These are phyloP conservation scores for Lophius americanus DNA, from an alignment of 2,797 vertebrate species.

Conservation along the genomic window DNA sequence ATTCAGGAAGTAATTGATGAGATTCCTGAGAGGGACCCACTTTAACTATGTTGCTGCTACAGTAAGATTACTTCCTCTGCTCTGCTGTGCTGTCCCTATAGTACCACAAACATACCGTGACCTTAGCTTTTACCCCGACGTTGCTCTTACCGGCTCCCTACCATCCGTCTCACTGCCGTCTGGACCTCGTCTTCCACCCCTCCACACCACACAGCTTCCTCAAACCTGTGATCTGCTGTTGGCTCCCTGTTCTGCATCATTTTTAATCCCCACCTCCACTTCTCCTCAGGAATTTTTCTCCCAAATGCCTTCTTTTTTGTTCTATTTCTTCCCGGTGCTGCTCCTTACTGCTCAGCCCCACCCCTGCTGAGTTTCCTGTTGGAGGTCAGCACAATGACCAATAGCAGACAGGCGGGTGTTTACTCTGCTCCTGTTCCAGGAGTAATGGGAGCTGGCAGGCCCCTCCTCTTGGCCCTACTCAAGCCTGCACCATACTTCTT, in stretches of 20 bases:
- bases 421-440: constrained; percentile 73
- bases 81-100: constrained; percentile 21
- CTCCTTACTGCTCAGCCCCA: constrained; percentile 72
- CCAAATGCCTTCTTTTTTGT: constrained; percentile 43
- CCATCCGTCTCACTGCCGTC: constrained; percentile 34
- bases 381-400: constrained; percentile 78
- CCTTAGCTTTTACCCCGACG: constrained; percentile 45
- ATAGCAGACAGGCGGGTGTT: constrained; percentile 71
- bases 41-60: constrained; percentile 31
- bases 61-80: constrained; percentile 54
- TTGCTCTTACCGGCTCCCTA: constrained; percentile 33
- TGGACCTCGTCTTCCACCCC: constrained; percentile 63
- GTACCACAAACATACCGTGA: constrained; percentile 31
- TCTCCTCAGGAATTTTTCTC: constrained; percentile 64
- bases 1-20: constrained; percentile 69
- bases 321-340: constrained; percentile 55
- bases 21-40: constrained; percentile 37
- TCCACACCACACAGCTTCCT: constrained; percentile 29
- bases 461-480: constrained; percentile 68
- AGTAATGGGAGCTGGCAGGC: constrained; percentile 76
- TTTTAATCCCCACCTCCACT: constrained; percentile 62
- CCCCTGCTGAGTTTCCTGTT: constrained; percentile 81
- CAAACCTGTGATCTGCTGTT: constrained; percentile 6
- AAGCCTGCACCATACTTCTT: constrained; percentile 52
- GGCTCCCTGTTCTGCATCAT: constrained; percentile 48